Evolutionary conservation across 2,888 invertebrate genomes (phyloP).

Genomic region (Reticulitermes lucifugus): DNA sequence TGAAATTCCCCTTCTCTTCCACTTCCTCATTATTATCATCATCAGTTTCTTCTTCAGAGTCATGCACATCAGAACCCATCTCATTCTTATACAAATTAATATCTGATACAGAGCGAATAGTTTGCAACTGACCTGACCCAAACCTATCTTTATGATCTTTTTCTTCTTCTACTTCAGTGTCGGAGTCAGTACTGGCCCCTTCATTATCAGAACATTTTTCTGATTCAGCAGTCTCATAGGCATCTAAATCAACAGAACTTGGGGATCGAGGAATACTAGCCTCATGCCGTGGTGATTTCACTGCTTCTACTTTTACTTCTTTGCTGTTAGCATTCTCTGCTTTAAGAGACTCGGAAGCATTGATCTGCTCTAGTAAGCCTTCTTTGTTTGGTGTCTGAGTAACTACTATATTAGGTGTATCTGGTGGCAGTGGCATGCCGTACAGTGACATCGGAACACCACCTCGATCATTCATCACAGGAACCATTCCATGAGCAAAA

Average conservation of each 20-base stretch:
- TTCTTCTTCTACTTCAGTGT: slow-evolving; percentile 59
- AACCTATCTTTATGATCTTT: slow-evolving; percentile 49
- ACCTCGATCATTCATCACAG: slow-evolving; percentile 39
- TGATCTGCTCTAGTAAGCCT: background rate
- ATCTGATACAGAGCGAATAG: slow-evolving; percentile 68
- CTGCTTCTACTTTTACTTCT: background rate
- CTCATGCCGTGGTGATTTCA: background rate
- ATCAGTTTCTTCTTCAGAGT: slow-evolving; percentile 56
- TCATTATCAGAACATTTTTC: slow-evolving; percentile 45
- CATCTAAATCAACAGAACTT: slow-evolving; percentile 36
- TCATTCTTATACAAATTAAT: slow-evolving; percentile 63
- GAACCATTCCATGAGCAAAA: slow-evolving; percentile 38
- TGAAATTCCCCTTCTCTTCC: slow-evolving; percentile 54
- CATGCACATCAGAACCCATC: slow-evolving; percentile 53
- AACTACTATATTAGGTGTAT: slow-evolving; percentile 61
- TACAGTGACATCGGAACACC: slow-evolving; percentile 13
- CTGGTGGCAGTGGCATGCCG: slow-evolving; percentile 21
- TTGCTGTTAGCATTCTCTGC: background rate
- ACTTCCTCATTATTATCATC: slow-evolving; percentile 56
- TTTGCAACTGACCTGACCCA: slow-evolving; percentile 58
- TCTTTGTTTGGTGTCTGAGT: slow-evolving; percentile 60
- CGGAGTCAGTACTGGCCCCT: slow-evolving; percentile 52
- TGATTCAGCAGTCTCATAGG: slow-evolving; percentile 39
- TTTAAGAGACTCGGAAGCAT: background rate
- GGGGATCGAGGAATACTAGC: background rate